A percentile compares a stretch with the other conserved stretches of the same genome.
Conservation (phyloP, 2,797 vertebrate species). For the Poeciliopsis infans region DNA sequence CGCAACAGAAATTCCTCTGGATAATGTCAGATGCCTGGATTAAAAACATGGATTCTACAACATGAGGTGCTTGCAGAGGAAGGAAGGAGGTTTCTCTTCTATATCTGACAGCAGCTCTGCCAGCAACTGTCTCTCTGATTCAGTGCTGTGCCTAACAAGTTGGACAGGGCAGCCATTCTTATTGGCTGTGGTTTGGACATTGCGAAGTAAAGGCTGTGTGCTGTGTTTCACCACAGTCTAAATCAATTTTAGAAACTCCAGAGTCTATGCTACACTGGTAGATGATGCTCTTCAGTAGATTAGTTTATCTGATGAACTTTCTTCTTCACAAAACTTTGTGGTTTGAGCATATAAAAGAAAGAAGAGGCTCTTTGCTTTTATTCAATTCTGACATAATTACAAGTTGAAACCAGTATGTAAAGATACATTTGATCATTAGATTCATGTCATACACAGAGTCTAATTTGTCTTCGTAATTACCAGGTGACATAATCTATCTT, state of each 20-base stretch:
- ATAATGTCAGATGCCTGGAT: neutral
- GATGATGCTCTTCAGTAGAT: slow-evolving; percentile 25
- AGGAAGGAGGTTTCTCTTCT: slow-evolving; percentile 4
- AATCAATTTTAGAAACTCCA: slow-evolving; percentile 28
- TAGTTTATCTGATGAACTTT: slow-evolving; percentile 17
- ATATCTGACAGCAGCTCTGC: slow-evolving; percentile 12
- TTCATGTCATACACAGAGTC: slow-evolving; percentile 6
- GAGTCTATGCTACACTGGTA: slow-evolving; percentile 29
- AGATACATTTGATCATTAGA: slow-evolving; percentile 19
- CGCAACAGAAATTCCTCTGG: neutral
- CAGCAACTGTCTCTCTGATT: slow-evolving; percentile 38
- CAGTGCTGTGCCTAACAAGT: slow-evolving; percentile 52
- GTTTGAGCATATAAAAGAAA: slow-evolving; percentile 32
- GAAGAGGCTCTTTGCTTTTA: slow-evolving; percentile 19
- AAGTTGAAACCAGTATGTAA: slow-evolving; percentile 23
- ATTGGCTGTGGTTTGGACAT: slow-evolving; percentile 43
- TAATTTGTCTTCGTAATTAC: slow-evolving; percentile 19
- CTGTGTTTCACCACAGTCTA: slow-evolving; percentile 30
- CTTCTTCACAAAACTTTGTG: slow-evolving; percentile 33
- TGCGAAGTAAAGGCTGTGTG: slow-evolving; percentile 21
- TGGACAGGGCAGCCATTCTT: slow-evolving; percentile 31
- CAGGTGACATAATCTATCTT: slow-evolving; percentile 19
- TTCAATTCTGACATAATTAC: slow-evolving; percentile 22
- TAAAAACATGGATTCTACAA: neutral
- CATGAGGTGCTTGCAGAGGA: slow-evolving; percentile 16